A percentile compares a stretch with the other conserved stretches of the same genome.
These are phyloP conservation scores for Alviniconcha marisindica DNA, from an alignment of 1,140 invertebrate species.

Conservation along the genomic window DNA sequence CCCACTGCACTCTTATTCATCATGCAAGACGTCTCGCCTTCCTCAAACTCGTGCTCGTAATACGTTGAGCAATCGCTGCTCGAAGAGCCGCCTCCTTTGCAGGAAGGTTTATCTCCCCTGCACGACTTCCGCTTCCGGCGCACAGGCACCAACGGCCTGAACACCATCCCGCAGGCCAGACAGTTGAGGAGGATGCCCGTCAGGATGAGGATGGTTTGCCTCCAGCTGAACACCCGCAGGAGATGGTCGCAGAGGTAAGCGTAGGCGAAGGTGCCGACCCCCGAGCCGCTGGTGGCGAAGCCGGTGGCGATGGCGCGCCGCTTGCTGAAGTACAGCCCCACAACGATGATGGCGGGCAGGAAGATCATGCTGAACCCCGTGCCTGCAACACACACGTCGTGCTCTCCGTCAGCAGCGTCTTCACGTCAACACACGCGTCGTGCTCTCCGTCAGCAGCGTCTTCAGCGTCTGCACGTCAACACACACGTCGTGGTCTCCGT, in stretches of 20 bases:
- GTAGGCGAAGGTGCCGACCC: constrained; percentile 72
- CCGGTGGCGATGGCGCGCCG: constrained; percentile 93
- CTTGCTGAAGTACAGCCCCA: constrained; percentile 94
- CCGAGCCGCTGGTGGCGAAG: constrained; percentile 81
- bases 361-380: constrained; percentile 91
- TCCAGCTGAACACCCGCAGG: constrained; percentile 66
- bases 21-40: constrained; percentile 5
- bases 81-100: background rate
- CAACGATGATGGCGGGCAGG: constrained; percentile 81
- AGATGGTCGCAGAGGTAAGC: constrained; percentile 66
- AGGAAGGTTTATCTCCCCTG: background rate
- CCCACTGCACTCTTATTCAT: background rate
- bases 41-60: background rate
- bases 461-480: too few relatives aligned
- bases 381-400: too few relatives aligned
- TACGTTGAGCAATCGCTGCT: background rate
- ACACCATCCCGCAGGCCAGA: constrained; percentile 86
- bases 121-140: background rate
- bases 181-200: constrained; percentile 87
- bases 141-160: constrained; percentile 81
- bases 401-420: too few relatives aligned
- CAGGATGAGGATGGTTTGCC: constrained; percentile 86
- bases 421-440: too few relatives aligned
- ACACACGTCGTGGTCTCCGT: too few relatives aligned
- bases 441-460: too few relatives aligned